Base-by-base conservation (phyloP, 2,888 invertebrate genomes). In the Temnothorax unifasciatus region DNA sequence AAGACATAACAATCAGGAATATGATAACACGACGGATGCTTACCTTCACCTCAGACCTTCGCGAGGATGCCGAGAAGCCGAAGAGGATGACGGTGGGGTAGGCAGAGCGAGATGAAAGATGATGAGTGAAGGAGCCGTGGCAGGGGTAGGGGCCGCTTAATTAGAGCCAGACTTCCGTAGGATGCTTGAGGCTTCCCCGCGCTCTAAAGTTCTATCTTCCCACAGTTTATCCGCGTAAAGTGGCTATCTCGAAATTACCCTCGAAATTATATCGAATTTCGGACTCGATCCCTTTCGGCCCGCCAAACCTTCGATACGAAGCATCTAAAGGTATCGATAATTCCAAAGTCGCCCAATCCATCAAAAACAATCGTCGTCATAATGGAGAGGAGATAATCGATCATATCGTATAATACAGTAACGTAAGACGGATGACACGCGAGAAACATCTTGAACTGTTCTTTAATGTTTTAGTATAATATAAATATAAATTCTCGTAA, bases 81-180 rank as follows among this genome's bases (percentile, higher is more conserved):
- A 86, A 86, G 82, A 86, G 83, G 74, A 87, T 88, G 84, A 83
- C 81, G 84, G 82, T 50, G 82, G 81, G 74, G 85, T 13, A 76
- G 54, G 73, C 54, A 84, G 87, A 87, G 85, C 76, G 87, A 91
- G 92, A 91, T 92, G 93, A 93, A 93, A 93, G 92, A 94, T 94
- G 94, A 94, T 91, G 94, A 94, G 93, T 93, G 93, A 93, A 93
- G 93, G 92, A 93, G 89, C 88, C 88, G 83, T 83, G 89, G 87
- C 86, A 88, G 85, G 84, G 90, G 90, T 90, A 90, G 90, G 92
- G 90, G 93, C 90, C 91, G 95, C 94, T 95, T 95, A 95, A 94
- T 95, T 95, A 95, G 94, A 94, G 92, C 91, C 94, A 94, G 94
- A 94, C 94, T 94, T 94, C 94, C 94, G 93, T 93, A 93, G 93